Evolutionary conservation across 37 sponge, comb jelly and placozoan species (phyloP).

Genomic region (Hexactinellida sp.): DNA sequence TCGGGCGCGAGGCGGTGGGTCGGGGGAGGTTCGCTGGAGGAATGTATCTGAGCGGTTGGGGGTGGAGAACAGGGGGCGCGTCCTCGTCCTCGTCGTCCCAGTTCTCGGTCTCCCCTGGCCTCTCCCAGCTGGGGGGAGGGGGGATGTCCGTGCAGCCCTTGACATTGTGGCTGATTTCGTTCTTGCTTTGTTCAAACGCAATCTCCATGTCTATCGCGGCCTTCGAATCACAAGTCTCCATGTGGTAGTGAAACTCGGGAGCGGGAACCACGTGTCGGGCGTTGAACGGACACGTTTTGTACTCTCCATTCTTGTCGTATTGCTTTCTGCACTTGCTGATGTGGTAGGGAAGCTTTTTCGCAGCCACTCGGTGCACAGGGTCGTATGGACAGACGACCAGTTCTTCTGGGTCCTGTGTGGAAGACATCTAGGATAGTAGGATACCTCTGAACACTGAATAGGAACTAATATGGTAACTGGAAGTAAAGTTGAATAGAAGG

Average conservation of each 20-base stretch:
- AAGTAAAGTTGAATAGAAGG: too few species aligned
- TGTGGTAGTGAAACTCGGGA: constrained; percentile 29
- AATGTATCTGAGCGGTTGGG: not conserved
- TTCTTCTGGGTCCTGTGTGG: constrained; percentile 43
- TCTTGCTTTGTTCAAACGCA: not conserved
- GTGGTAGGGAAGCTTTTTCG: constrained; percentile 70
- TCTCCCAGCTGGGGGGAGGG: not conserved
- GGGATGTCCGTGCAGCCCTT: not conserved
- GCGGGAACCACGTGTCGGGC: constrained; percentile 41
- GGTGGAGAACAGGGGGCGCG: not conserved
- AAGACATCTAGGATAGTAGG: not conserved
- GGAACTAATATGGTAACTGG: too few species aligned
- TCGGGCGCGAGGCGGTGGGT: not conserved
- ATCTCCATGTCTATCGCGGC: not conserved
- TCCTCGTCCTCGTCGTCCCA: not conserved
- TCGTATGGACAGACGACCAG: constrained; percentile 64
- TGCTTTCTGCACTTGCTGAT: constrained; percentile 63
- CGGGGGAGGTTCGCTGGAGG: not conserved
- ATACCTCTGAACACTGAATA: too few species aligned
- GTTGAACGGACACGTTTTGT: constrained; percentile 46
- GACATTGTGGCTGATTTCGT: not conserved
- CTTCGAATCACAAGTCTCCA: constrained; percentile 21
- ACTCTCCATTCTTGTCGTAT: constrained; percentile 22
- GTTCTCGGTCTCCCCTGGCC: not conserved
- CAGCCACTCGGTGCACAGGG: constrained; percentile 54